phyloP scores from a whole-genome alignment of 2,888 invertebrate genomes.

The Tuta absoluta region DNA sequence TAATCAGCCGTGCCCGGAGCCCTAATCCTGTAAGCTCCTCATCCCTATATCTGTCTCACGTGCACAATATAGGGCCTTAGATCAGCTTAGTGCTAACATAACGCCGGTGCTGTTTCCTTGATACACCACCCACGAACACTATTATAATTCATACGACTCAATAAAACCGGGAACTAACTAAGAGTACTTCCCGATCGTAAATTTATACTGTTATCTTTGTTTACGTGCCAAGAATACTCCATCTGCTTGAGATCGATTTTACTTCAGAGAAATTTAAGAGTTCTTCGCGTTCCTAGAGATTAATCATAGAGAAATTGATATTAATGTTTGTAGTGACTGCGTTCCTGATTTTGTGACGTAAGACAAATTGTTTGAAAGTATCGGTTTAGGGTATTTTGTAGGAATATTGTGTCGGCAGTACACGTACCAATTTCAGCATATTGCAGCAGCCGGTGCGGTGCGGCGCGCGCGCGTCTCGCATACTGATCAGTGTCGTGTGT shows the following conservation, averaged over 20 bases:
- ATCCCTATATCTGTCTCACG: constrained; percentile 69
- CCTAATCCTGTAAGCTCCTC: constrained; percentile 73
- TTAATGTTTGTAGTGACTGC: constrained; percentile 18
- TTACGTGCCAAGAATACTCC: constrained; percentile 53
- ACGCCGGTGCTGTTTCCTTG: constrained; percentile 45
- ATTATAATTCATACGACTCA: constrained; percentile 54
- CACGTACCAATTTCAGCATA: constrained; percentile 75
- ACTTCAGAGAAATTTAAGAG: constrained; percentile 17
- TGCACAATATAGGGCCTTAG: constrained; percentile 66
- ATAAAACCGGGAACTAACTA: constrained; percentile 58
- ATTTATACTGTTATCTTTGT: constrained; percentile 56
- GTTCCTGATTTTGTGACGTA: constrained; percentile 19
- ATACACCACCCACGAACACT: constrained; percentile 46
- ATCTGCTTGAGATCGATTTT: constrained; percentile 27
- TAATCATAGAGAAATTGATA: constrained; percentile 23
- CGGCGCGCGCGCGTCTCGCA: constrained; percentile 58
- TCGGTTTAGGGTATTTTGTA: constrained; percentile 24
- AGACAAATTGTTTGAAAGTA: constrained; percentile 23
- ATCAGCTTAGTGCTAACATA: constrained; percentile 48
- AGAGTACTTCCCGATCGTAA: constrained; percentile 53
- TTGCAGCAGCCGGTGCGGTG: constrained; percentile 64
- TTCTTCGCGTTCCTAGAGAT: constrained; percentile 7
- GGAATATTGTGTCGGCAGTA: constrained; percentile 57
- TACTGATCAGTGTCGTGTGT: constrained; percentile 54
- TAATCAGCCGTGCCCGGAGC: constrained; percentile 71